These are phyloP conservation scores for Acronicta psi DNA, from an alignment of 2,888 invertebrate genomes.

Conservation along the genomic window DNA sequence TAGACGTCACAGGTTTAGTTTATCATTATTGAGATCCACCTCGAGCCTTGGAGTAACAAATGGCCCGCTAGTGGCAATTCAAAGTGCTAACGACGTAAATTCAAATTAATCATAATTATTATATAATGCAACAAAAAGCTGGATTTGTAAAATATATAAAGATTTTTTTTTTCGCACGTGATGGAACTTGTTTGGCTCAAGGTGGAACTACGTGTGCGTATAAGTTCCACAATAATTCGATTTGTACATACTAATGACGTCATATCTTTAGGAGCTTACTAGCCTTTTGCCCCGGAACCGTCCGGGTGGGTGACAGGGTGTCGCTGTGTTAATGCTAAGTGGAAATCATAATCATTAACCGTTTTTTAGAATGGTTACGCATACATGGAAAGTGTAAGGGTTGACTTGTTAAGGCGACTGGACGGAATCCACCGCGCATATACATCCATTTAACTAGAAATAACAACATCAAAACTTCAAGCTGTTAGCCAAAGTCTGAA, in stretches of 20 bases:
- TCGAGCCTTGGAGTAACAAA: constrained; percentile 36
- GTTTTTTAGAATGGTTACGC: constrained; percentile 67
- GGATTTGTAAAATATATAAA: constrained; percentile 9
- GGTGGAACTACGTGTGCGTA: constrained; percentile 56
- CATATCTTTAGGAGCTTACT: constrained; percentile 89
- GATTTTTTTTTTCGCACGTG: constrained; percentile 1
- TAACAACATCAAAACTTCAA: constrained; percentile 25
- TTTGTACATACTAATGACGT: constrained; percentile 83
- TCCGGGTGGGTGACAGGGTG: constrained; percentile 88
- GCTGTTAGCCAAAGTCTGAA: constrained; percentile 33
- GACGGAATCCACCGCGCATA: constrained; percentile 16
- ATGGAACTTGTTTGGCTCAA: constrained; percentile 50
- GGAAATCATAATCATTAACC: constrained; percentile 80
- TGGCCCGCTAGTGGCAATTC: background rate
- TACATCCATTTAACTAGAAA: constrained; percentile 24
- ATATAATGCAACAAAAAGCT: constrained; percentile 25
- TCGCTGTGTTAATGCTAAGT: constrained; percentile 87
- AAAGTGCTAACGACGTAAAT: too few species aligned
- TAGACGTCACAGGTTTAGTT: constrained; percentile 51
- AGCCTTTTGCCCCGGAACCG: constrained; percentile 86
- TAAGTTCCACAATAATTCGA: constrained; percentile 68
- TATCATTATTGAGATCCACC: constrained; percentile 38
- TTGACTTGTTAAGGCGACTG: constrained; percentile 42
- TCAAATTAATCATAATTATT: too few species aligned
- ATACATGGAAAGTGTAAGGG: constrained; percentile 43